Percentiles rank a stretch among this genome's conserved stretches.
Conservation (phyloP, 2,797 vertebrate genomes). For the Coregonus sp. region DNA sequence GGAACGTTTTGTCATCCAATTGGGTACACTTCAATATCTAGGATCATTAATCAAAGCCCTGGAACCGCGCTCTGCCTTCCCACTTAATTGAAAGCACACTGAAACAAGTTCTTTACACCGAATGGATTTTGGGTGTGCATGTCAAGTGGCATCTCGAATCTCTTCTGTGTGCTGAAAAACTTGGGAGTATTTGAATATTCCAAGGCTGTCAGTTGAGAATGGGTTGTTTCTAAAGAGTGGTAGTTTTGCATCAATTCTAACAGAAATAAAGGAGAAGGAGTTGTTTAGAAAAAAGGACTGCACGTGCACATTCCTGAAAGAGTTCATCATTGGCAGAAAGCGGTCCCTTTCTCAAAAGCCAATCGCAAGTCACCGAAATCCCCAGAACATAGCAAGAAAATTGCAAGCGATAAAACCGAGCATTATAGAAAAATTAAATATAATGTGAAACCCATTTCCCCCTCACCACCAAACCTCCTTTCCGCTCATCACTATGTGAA, state of each 20-base stretch:
- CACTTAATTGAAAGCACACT: conserved; percentile 81
- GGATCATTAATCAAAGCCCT: conserved; percentile 79
- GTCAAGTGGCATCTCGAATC: conserved; percentile 61
- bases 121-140: conserved; percentile 69
- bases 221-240: conserved; percentile 49
- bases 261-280: conserved; percentile 15
- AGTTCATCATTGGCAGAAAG: conserved; percentile 7
- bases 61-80: conserved; percentile 70
- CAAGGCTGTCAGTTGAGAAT: conserved; percentile 54
- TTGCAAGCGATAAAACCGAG: conserved; percentile 31
- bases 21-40: conserved; percentile 80
- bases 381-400: conserved; percentile 21
- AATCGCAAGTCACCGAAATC: conserved; percentile 22
- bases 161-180: conserved; percentile 61
- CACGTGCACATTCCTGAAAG: conserved; percentile 19
- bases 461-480: too few species aligned
- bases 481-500: too few species aligned
- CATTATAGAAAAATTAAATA: conserved; percentile 33
- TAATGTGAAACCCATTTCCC: too few species aligned
- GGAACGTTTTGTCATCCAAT: conserved; percentile 80
- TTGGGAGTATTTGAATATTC: conserved; percentile 54
- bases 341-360: conserved; percentile 11
- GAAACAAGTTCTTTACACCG: conserved; percentile 84
- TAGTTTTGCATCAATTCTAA: conserved; percentile 39
- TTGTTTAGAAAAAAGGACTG: background rate